Conservation (phyloP, 2,888 invertebrate genomes). For the Brenthis ino region DNA sequence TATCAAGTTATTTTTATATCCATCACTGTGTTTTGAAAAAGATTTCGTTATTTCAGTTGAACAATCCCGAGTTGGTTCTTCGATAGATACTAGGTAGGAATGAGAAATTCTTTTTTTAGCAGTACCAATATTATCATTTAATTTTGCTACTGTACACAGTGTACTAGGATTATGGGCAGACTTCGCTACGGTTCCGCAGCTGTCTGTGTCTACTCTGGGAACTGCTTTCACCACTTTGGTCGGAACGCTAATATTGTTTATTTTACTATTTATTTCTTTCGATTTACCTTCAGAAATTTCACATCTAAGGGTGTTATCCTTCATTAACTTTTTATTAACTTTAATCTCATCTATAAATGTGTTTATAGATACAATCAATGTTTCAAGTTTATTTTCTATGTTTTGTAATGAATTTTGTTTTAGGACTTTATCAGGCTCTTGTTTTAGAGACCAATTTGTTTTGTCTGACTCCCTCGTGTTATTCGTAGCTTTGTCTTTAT, state of each 20-base stretch:
- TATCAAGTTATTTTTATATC: conserved; percentile 26
- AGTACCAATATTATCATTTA: not conserved
- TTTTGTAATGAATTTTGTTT: conserved; percentile 46
- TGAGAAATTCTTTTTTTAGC: not conserved
- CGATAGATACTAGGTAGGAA: conserved; percentile 48
- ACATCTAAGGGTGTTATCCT: not conserved
- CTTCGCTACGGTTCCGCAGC: not conserved
- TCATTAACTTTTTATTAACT: conserved; percentile 39
- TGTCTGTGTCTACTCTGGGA: not conserved
- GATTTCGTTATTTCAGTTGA: conserved; percentile 61
- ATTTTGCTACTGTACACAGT: not conserved
- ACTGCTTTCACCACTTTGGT: conserved; percentile 41
- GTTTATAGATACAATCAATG: conserved; percentile 56
- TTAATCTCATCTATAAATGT: conserved; percentile 54
- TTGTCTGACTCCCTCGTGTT: not conserved
- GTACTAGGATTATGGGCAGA: not conserved
- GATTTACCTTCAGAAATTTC: not conserved
- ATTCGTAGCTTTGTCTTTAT: conserved; percentile 25
- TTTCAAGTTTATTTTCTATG: conserved; percentile 61
- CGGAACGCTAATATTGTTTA: conserved; percentile 41
- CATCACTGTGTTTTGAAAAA: conserved; percentile 21
- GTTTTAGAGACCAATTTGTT: conserved; percentile 1
- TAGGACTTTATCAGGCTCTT: conserved; percentile 35
- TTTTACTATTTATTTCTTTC: conserved; percentile 39
- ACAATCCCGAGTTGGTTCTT: conserved; percentile 60